Percentiles rank a stretch among this genome's conserved stretches.
These are phyloP conservation scores for Apodemia duryi DNA, from an alignment of 2,888 invertebrate genomes.

Conservation along the genomic window DNA sequence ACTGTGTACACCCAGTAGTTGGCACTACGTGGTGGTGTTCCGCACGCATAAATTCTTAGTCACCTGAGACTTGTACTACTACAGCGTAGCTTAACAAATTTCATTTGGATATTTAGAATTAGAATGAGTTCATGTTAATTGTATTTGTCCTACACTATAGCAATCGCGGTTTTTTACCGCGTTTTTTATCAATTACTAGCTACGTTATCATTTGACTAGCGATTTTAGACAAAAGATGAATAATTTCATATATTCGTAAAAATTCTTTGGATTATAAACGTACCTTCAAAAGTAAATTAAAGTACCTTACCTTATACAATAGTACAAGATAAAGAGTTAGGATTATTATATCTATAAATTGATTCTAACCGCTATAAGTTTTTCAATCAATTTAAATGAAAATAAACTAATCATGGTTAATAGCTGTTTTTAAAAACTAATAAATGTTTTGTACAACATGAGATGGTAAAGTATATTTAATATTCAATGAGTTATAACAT, in stretches of 20 bases:
- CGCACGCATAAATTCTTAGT: slow-evolving; percentile 17
- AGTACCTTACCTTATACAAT: too few species aligned
- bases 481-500: too few species aligned
- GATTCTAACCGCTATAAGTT: too few species aligned
- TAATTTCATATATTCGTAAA: background rate
- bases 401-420: too few species aligned
- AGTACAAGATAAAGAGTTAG: too few species aligned
- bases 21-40: background rate
- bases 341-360: too few species aligned
- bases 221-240: background rate
- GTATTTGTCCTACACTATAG: background rate
- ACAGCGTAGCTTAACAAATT: background rate
- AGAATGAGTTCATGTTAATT: background rate
- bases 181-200: background rate
- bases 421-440: too few species aligned
- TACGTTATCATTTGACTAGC: background rate
- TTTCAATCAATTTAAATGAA: too few species aligned
- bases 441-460: too few species aligned
- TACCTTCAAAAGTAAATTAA: too few species aligned
- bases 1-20: background rate
- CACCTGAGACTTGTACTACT: slow-evolving; percentile 16
- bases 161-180: background rate
- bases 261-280: too few species aligned
- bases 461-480: too few species aligned
- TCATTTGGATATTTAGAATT: slow-evolving; percentile 4